Percentiles rank a stretch among this genome's conserved stretches.
Conservation (phyloP, 2,113 vertebrate genomes). For the Elgaria multicarinata region DNA sequence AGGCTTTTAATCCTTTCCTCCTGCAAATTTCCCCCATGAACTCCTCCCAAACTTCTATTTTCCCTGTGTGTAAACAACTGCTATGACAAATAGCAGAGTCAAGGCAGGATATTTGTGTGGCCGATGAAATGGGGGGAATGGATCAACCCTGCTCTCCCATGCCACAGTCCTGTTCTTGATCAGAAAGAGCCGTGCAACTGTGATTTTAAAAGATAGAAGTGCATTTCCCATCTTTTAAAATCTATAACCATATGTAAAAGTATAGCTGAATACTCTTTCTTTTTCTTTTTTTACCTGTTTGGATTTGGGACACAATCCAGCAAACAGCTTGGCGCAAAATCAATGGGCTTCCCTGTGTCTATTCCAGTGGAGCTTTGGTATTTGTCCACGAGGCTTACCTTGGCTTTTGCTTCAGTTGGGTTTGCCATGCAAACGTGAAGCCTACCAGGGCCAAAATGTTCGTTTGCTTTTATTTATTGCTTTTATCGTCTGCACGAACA, state of each 20-base stretch:
- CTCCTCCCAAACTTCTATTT: conserved; percentile 37
- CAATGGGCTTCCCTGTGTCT: not conserved
- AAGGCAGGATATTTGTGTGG: too few species aligned
- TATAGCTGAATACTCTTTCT: not conserved
- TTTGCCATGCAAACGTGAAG: not conserved
- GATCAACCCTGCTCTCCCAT: not conserved
- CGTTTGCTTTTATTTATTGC: not conserved
- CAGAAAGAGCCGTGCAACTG: too few species aligned
- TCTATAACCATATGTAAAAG: too few species aligned
- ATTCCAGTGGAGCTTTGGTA: not conserved
- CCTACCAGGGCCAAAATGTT: not conserved
- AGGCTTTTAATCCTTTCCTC: not conserved
- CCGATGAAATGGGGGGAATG: too few species aligned
- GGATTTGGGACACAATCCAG: not conserved
- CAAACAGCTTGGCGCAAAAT: not conserved
- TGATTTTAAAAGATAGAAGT: not conserved
- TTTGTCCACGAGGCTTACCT: not conserved
- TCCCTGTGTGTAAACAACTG: not conserved
- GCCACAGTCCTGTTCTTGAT: not conserved
- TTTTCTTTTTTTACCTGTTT: not conserved
- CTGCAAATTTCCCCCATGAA: not conserved
- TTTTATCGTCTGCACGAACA: not conserved
- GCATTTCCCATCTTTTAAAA: not conserved
- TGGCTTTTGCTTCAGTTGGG: not conserved
- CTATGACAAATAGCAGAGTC: not conserved